These are phyloP conservation scores for Galaxias olidus DNA, from an alignment of 2,797 vertebrate species.

Conservation along the genomic window DNA sequence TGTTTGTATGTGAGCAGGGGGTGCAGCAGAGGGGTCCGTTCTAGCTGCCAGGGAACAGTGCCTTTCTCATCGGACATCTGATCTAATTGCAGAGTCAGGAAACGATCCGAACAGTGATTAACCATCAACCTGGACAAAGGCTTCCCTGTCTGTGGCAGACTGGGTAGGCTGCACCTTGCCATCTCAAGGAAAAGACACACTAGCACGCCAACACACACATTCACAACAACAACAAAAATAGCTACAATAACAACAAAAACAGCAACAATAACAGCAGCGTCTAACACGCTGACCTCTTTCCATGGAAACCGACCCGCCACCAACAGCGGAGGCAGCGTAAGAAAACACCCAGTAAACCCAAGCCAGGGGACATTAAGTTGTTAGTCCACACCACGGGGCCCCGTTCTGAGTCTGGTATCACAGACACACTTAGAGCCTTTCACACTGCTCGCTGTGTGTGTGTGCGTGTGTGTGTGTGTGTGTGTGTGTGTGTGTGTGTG, in stretches of 20 bases:
- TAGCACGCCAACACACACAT: background rate
- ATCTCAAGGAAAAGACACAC: background rate
- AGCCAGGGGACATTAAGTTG: slow-evolving; percentile 24
- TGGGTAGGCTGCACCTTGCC: background rate
- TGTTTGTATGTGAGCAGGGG: too few species aligned
- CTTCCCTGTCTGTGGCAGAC: background rate
- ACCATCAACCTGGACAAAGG: background rate
- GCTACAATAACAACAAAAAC: too few species aligned
- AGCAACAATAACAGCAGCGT: background rate
- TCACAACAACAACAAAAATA: too few species aligned
- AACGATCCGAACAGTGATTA: background rate
- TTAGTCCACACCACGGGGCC: slow-evolving; percentile 8
- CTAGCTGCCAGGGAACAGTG: too few species aligned
- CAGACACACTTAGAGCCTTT: slow-evolving; percentile 3
- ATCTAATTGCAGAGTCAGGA: background rate
- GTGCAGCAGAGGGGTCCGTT: too few species aligned
- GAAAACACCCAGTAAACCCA: slow-evolving; percentile 38
- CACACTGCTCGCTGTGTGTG: background rate
- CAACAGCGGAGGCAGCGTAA: slow-evolving; percentile 41
- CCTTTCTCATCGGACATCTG: too few species aligned
- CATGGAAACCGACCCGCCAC: slow-evolving; percentile 51
- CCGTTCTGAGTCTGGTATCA: slow-evolving; percentile 10
- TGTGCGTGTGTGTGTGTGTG: background rate
- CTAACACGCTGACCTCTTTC: slow-evolving; percentile 15
- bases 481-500: background rate